These are phyloP conservation scores for Rhinophrynus dorsalis DNA, from an alignment of 2,797 vertebrate genomes.

Conservation along the genomic window DNA sequence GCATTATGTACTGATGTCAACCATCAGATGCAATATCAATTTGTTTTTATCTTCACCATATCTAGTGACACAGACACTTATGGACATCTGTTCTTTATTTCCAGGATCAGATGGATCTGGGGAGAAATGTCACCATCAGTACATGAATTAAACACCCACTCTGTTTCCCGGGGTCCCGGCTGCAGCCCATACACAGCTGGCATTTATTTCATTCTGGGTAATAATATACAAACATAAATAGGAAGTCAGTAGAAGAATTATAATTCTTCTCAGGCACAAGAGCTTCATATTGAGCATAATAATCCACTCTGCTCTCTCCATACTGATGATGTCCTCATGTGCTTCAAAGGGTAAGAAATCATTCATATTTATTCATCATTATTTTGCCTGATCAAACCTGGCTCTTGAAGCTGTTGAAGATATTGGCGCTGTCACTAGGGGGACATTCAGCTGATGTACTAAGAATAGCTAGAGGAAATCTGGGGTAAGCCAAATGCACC, in stretches of 20 bases:
- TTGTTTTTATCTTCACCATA: neutral
- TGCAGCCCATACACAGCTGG: neutral
- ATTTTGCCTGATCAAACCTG: neutral
- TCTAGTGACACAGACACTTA: neutral
- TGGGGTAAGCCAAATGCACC: no score
- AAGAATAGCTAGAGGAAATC: neutral
- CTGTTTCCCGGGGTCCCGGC: neutral
- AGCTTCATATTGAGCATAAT: slow-evolving; percentile 7
- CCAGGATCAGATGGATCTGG: neutral
- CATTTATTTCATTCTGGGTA: neutral
- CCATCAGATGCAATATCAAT: neutral
- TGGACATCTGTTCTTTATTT: slow-evolving; percentile 4
- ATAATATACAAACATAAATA: slow-evolving; percentile 7
- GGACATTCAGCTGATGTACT: neutral
- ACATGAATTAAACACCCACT: neutral
- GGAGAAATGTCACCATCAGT: neutral
- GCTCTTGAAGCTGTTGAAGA: neutral
- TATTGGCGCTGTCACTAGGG: neutral
- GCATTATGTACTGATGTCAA: neutral
- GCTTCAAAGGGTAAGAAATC: slow-evolving; percentile 25
- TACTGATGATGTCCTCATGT: neutral
- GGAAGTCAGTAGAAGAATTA: neutral
- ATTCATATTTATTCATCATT: slow-evolving; percentile 40
- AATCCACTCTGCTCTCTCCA: neutral
- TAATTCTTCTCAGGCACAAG: neutral